Evolutionary conservation across 2,797 vertebrate species (phyloP), one percentile per base, ranked within the genome.

Genomic region (Microctenopoma lineatum): DNA sequence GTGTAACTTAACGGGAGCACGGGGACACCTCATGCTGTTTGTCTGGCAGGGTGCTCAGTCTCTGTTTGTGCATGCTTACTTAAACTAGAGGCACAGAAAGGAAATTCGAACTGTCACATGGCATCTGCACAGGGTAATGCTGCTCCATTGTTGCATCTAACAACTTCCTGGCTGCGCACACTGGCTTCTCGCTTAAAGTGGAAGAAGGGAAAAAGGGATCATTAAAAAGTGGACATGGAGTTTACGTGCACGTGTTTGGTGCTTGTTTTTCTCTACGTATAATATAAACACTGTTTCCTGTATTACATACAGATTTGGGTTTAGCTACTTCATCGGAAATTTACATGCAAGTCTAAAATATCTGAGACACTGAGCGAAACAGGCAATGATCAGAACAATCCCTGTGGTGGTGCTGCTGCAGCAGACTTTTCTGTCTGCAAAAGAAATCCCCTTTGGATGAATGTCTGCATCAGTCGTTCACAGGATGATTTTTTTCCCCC

Each of bases 61-160:
- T 59, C 58, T 68, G 64, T 62, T 60, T 67, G 72, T 61, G 70
- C 67, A 64, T 70, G 50, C 59, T 69, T 58, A 7, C 45, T 16
- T 68, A 61, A 3, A 41, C 10, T 44, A 11, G 46, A 69, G 18
- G 53, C 60, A 34, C 66, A 55, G 60, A 58, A 21, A 76, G 69
- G 81, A 77, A 88, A 86, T 47, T 47, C 81, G 70, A 86, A 59
- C 75, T 8, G 81, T 92, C 88, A 86, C 90, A 85, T 88, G 86
- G 63, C 75, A 53, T 83, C 69, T 67, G 64, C 70, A 79, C 73
- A 58, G 46, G 81, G 32, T 56, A 71, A 46, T 68, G 50, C 70
- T 57, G 67, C 60, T 70, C 52, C 41, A 65, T 73, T 81, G 70
- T 83, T 61, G 48, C 36, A 70, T 26, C 52, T 76, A 77, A 80